Percentiles rank a stretch among this genome's conserved stretches.
phyloP scores from a whole-genome alignment of 2,113 vertebrate genomes.

The Oreochromis spilurus region DNA sequence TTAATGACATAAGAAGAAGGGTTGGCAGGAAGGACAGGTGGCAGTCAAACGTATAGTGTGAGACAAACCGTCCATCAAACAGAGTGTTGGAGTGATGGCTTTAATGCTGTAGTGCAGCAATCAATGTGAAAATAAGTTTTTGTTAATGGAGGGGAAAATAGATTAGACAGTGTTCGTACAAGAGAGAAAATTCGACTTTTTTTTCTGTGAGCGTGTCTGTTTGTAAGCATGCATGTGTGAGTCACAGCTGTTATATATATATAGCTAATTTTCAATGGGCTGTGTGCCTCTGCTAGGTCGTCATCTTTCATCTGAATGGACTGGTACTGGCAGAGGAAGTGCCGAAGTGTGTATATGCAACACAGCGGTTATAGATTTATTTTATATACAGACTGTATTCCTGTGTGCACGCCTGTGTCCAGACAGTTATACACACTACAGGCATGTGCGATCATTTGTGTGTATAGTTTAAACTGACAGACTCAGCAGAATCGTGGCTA shows the following conservation, averaged over 20 bases:
- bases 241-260: conserved; percentile 30
- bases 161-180: background rate
- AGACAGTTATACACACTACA: background rate
- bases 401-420: background rate
- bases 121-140: background rate
- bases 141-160: background rate
- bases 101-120: background rate
- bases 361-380: conserved; percentile 7
- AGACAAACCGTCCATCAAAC: background rate
- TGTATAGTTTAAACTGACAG: background rate
- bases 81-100: background rate
- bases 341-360: background rate
- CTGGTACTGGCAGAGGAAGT: background rate
- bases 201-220: background rate
- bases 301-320: conserved; percentile 41
- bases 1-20: background rate
- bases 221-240: background rate
- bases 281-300: background rate
- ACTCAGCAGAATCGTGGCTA: conserved; percentile 43
- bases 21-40: background rate
- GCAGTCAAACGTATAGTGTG: background rate
- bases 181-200: background rate
- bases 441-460: background rate
- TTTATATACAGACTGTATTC: background rate
- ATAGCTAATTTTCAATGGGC: conserved; percentile 37